Base-by-base conservation (phyloP, 1,140 invertebrate species). In the Proctacanthus coquilletti region DNA sequence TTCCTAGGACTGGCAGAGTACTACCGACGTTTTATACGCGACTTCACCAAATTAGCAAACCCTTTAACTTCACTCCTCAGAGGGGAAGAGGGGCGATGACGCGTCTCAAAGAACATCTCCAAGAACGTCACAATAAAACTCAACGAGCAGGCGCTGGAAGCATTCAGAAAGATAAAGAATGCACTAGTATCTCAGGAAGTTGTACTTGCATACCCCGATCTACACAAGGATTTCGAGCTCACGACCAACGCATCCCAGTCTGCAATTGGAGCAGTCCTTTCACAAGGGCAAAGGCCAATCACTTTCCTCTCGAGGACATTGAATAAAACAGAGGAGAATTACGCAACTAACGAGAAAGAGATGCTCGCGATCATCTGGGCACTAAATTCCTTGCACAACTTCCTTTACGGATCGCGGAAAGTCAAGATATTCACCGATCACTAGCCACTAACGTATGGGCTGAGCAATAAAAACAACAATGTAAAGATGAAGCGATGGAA, bases 341-440 rank as follows among this genome's bases (percentile, higher is more conserved):
- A 27, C 18, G 30, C 30, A 15, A 15, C 30, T 13, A 40, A 40
- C 18, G 39, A 40, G 17, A 40, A 40, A 29, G 2, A 62, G 63
- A 34, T 65, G 21, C 44, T 72, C 10, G 66, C 63, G 2, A 57
- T 72, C 5, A 48, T 72, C 2, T 65, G 56, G 53, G 56, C 57
- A 2, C 47, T 61, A 2, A 53, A 64, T 40, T 45, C 64, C 20
- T 68, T 65, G 42, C 27, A 57, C 38, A 52, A 52, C 14, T 72
- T 63, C 45, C 38, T 71, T 5, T 59, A 53, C 41, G 60, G 59
- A 20, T 34, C 17, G 8, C 50, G 39, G 34, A 49, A 58, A 32
- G 68, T 72, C 39, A 53, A 34, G 14, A 59, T 68, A 2, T 35
- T 56, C 13, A 70, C 66, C 0, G 68, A 72, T 42, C 67, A 70